Base-by-base conservation (phyloP, 2,113 vertebrate genomes). In the Gallinago undulata region DNA sequence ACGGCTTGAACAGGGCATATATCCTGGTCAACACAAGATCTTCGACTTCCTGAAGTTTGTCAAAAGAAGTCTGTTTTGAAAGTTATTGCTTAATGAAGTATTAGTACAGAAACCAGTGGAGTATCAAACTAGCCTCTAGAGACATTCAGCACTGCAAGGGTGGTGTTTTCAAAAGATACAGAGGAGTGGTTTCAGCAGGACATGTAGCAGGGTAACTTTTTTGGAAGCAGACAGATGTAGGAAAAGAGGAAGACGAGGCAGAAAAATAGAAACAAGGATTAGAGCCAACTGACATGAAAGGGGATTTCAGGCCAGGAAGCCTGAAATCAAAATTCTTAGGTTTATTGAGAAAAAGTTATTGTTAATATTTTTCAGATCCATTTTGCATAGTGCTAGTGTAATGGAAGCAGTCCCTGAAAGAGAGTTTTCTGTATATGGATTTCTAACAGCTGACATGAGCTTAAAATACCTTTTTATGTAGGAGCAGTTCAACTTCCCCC, bases 381-480 rank as follows among this genome's bases (percentile, higher is more conserved):
- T 87, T 93, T 94, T 94, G 57, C 77, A 75, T 59, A 62, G 28
- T 41, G 33, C 30, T 89, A 75, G 35, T 9, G 7, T 56, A 88
- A 89, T 68, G 77, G 48, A 91, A 91, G 62, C 85, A 87, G 86
- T 73, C 37, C 24, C 37, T 89, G 89, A 93, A 93, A 89, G 18
- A 7, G 41, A 80, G 27, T 73, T 93, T 84, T 94, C 93, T 96
- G 68, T 84, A 72, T 82, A 59, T 76, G 84, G 28, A 93, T 96
- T 96, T 92, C 50, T 87, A 96, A 92, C 95, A 95, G 90, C 92
- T 96, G 89, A 92, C 63, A 33, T 21, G 77, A 87, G 86, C 89
- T 96, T 91, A 94, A 96, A 96, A 96, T 97, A 97, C 55, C 81
- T 87, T 96, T 94, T 79, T 80, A 92, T 95, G 96, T 95, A 95